Evolutionary conservation across 2,113 vertebrate species (phyloP).

Genomic region (Cephalopterus ornatus): DNA sequence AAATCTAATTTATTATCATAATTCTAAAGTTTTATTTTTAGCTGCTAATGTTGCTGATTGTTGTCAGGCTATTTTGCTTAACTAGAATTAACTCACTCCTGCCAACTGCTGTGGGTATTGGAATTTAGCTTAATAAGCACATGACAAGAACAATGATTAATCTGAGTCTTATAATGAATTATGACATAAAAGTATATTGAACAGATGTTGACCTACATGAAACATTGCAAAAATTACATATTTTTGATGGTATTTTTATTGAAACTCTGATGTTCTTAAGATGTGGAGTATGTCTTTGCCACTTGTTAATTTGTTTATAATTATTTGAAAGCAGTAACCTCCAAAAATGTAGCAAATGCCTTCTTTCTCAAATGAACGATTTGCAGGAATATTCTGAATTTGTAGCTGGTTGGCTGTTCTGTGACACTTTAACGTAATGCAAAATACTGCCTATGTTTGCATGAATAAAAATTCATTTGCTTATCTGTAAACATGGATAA

Average conservation of each 20-base stretch:
- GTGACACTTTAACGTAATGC: rapidly evolving
- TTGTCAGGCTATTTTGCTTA: background rate
- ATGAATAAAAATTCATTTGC: background rate
- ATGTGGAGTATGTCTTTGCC: background rate
- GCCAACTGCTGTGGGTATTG: background rate
- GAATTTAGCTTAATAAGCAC: background rate
- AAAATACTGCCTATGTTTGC: background rate
- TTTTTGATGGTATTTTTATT: background rate
- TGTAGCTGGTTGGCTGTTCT: background rate
- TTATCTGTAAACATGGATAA: background rate
- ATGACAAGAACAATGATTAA: background rate
- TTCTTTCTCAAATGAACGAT: background rate
- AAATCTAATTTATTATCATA: background rate
- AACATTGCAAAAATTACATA: background rate
- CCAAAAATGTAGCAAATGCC: background rate
- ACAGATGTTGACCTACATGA: background rate
- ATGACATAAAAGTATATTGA: background rate
- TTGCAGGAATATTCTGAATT: background rate
- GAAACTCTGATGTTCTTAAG: background rate
- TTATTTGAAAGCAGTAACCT: background rate
- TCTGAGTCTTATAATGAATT: background rate
- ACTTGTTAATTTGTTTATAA: background rate
- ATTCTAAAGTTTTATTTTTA: background rate
- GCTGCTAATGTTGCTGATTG: background rate
- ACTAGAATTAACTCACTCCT: background rate